Evolutionary conservation across 2,113 vertebrate species (phyloP), one percentile per base, ranked within the genome.

Genomic region (Boleophthalmus pectinirostris): DNA sequence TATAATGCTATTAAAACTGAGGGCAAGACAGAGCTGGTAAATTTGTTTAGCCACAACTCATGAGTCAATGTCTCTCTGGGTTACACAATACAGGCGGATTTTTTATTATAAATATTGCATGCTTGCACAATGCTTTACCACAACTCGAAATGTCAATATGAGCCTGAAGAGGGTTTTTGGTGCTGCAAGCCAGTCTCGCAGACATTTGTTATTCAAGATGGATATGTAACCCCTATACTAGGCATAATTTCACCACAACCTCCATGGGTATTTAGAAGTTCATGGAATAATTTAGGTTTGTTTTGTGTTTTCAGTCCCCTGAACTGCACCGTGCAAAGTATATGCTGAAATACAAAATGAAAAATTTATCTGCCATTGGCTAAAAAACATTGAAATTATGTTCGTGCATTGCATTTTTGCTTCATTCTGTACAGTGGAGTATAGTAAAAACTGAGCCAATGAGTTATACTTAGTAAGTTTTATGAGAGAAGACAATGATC

Each of bases 1-100:
- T 46, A 25, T 64, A 69, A 45, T 1, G 73, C 21, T 38, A 72
- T 73, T 68, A 53, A 57, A 46, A 67, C 51, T 66, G 9, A 47
- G 67, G 29, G 21, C 43, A 29, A 20, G 33, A 10, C 61, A 43
- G 61, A 64, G 18, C 18, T 5, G 33, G 61, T 64, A 9, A 21
- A 64, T 64, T 38, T 64, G 20, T 64, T 21, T n/a, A 64, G 61
- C 10, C 61, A n/a, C 18, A 33, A 43, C 33, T 35, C 61, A n/a
- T 64, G 33, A 43, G 33, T 64, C 61, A 64, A n/a, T 11, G 9
- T 64, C 33, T 61, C 2, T 64, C 61, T 10, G 3, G 33, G 61
- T 43, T 64, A 43, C 25, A 15, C 14, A 33, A 61, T 16, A 61
- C 25, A 61, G 15, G 25, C 16, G 58, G 58, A 33, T 24, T 25